Conservation (phyloP, 2,113 vertebrate genomes). For the Rissa tridactyla region DNA sequence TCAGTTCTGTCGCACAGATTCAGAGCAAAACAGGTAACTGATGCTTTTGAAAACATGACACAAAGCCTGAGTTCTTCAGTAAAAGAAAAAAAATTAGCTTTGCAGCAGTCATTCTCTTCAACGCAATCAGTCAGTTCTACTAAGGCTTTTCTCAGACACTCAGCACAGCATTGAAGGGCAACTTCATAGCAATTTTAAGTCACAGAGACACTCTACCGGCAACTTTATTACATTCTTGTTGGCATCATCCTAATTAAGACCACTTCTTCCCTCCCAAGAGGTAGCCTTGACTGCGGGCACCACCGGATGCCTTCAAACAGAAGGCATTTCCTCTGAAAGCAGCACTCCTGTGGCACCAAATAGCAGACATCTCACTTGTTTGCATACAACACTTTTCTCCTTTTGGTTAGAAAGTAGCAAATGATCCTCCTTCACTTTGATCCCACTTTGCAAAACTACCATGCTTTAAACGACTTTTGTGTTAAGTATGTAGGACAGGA, state of each 20-base stretch:
- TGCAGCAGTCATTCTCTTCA: not conserved
- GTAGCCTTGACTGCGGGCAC: not conserved
- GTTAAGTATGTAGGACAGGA: not conserved
- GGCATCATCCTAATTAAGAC: not conserved
- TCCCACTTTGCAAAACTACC: not conserved
- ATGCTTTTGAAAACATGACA: not conserved
- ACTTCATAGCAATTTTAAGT: not conserved
- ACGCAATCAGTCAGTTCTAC: not conserved
- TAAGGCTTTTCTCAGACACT: not conserved
- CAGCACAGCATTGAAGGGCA: not conserved
- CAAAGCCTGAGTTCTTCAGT: not conserved
- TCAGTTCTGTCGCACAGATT: not conserved
- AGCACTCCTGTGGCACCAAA: not conserved
- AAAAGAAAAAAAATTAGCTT: not conserved
- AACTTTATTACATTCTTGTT: not conserved
- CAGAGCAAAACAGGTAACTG: not conserved
- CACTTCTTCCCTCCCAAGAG: not conserved
- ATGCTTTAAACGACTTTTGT: not conserved
- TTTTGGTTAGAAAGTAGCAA: not conserved
- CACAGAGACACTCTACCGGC: not conserved
- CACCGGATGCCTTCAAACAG: not conserved
- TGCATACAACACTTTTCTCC: not conserved
- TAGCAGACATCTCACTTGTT: not conserved
- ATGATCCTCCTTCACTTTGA: not conserved
- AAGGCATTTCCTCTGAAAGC: not conserved